Conservation (phyloP, 37 sponge, comb jelly and placozoan species). For the Theonella swinhoei region DNA sequence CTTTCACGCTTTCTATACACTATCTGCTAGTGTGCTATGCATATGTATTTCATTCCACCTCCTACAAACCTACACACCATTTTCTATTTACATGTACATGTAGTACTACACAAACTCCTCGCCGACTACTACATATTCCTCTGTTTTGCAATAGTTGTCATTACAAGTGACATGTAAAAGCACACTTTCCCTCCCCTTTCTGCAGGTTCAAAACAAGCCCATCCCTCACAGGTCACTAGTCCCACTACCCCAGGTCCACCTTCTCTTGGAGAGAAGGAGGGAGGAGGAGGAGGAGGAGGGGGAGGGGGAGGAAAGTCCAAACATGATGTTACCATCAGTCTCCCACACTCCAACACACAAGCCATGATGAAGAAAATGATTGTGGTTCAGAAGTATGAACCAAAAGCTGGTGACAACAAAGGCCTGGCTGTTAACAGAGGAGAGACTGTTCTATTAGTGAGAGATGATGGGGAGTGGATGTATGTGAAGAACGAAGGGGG, state of each 20-base stretch:
- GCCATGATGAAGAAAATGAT: slow-evolving; percentile 54
- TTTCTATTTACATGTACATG: too few species aligned
- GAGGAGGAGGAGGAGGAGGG: too few species aligned
- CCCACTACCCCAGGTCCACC: background rate
- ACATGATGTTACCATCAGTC: background rate
- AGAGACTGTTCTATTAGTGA: slow-evolving; percentile 61
- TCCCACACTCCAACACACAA: slow-evolving; percentile 31
- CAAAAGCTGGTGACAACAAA: slow-evolving; percentile 16
- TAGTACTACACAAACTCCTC: too few species aligned
- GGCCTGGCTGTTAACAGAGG: slow-evolving; percentile 69
- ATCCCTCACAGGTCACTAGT: background rate
- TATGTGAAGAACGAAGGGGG: slow-evolving; percentile 61
- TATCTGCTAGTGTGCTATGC: too few species aligned
- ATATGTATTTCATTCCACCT: too few species aligned
- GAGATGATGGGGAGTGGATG: slow-evolving; percentile 60
- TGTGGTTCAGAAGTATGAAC: slow-evolving; percentile 45
- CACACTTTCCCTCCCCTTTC: background rate
- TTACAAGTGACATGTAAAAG: too few species aligned
- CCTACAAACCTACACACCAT: too few species aligned
- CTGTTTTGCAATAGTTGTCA: too few species aligned
- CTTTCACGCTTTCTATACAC: too few species aligned
- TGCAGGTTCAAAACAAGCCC: slow-evolving; percentile 26
- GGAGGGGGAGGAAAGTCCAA: background rate
- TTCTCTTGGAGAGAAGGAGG: background rate
- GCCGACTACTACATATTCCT: too few species aligned